Base-by-base conservation (phyloP, 2,113 vertebrate species). In the Clupea harengus region DNA sequence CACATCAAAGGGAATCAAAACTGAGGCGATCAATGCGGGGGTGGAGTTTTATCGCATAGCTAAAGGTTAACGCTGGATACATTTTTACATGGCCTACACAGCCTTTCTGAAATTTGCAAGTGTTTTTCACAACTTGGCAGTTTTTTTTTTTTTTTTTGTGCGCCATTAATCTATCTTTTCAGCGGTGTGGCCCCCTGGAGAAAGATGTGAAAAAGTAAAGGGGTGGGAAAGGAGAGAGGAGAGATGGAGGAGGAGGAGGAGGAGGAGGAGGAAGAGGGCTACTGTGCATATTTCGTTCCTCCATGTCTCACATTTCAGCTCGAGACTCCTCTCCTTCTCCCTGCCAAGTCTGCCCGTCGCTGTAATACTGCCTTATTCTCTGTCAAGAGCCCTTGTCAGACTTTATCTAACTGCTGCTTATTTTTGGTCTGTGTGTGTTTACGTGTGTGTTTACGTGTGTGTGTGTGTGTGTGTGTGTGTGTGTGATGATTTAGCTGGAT, bases 351-450 rank as follows among this genome's bases (percentile, higher is more conserved):
- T 80, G 82, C 87, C 87, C 18, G 47, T 81, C 72, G 15, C 81
- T 90, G 86, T 87, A 88, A 81, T 64, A 86, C 75, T 75, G 85
- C 83, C 88, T 83, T 72, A 84, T 85, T 75, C 88, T 87, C 85
- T 84, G 85, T 88, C 84, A 82, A 85, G 84, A 87, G 80, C 85
- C 85, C 87, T 86, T 88, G 85, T 86, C 64, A 80, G 85, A 82
- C 89, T 90, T 88, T 86, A 90, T 87, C 86, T 89, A 87, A 86
- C 86, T 87, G 84, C 82, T 57, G 84, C 89, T 87, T 87, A 86
- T 82, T 87, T 86, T 86, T 88, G 25, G 81, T 81, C 44, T 46
- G 60, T 54, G 72, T 84, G 81, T 80, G 10, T 45, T 54, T 45
- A 17, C 60, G 80, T 88, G 72, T 88, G 81, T 54, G 75, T 57